Evolutionary conservation across 2,888 invertebrate genomes (phyloP).

Genomic region (Amblyteles armatorius): DNA sequence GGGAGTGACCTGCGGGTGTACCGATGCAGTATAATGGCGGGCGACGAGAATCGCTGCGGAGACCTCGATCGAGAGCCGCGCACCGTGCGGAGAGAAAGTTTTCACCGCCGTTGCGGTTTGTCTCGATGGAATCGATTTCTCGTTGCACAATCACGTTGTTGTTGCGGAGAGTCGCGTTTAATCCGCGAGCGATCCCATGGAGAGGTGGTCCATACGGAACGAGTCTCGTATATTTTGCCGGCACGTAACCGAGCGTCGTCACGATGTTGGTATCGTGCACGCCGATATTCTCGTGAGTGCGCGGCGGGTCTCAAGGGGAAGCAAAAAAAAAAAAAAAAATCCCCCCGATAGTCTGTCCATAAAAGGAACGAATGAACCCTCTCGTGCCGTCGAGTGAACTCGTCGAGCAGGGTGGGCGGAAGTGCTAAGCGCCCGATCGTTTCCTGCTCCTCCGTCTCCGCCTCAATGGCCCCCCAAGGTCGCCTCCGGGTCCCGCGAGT

Average conservation of each 20-base stretch:
- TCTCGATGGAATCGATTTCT: slow-evolving; percentile 61
- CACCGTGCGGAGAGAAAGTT: slow-evolving; percentile 58
- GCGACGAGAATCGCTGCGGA: slow-evolving; percentile 27
- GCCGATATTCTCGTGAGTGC: neutral
- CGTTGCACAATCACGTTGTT: slow-evolving; percentile 58
- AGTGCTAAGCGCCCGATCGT: slow-evolving; percentile 43
- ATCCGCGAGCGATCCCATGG: slow-evolving; percentile 14
- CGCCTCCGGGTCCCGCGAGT: neutral
- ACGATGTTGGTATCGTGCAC: neutral
- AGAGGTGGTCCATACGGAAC: neutral
- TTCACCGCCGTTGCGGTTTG: slow-evolving; percentile 51
- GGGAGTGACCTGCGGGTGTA: neutral
- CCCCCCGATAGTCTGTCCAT: neutral
- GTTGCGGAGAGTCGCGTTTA: slow-evolving; percentile 41
- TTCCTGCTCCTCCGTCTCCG: neutral
- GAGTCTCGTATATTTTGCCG: neutral
- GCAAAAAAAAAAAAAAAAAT: slow-evolving; percentile 8
- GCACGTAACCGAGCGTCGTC: neutral
- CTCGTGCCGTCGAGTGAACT: slow-evolving; percentile 4
- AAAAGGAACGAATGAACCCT: slow-evolving; percentile 13
- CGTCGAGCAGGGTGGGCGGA: slow-evolving; percentile 17
- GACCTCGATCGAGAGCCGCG: slow-evolving; percentile 35
- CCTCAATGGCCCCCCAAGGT: neutral
- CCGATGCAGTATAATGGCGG: neutral
- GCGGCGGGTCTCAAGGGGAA: slow-evolving; percentile 5